phyloP scores from a whole-genome alignment of 2,113 vertebrate species.

The Cygnus atratus region DNA sequence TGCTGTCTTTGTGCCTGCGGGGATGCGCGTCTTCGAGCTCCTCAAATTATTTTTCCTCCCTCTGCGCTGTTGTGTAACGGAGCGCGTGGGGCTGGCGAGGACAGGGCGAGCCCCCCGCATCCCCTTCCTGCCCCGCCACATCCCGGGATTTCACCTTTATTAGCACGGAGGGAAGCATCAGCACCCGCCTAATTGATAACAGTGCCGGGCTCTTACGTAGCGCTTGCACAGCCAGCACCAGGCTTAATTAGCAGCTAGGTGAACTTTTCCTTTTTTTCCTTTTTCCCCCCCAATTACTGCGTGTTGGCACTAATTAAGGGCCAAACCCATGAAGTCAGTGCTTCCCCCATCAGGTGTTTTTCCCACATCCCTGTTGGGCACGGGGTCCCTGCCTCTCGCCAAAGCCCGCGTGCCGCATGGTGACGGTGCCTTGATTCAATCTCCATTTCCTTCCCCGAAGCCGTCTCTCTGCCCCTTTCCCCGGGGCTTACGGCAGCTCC shows the following conservation, averaged over 20 bases:
- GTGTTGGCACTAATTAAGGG: neutral
- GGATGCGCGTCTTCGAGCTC: neutral
- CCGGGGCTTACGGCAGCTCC: neutral
- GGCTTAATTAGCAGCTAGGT: constrained; percentile 22
- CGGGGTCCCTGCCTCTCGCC: neutral
- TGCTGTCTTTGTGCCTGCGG: too few species aligned
- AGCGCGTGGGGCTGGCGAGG: neutral
- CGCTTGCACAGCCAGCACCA: neutral
- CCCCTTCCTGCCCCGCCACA: neutral
- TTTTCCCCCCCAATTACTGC: neutral
- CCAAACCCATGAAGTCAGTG: neutral
- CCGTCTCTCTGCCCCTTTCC: neutral
- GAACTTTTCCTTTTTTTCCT: constrained; percentile 4
- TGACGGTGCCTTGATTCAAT: neutral
- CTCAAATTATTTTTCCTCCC: neutral
- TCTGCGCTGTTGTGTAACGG: neutral
- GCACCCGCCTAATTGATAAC: neutral
- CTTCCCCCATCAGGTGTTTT: fast-evolving
- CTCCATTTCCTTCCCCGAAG: constrained; percentile 5
- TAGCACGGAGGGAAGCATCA: neutral
- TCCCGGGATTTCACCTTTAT: neutral
- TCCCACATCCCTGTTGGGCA: neutral
- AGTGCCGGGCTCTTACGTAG: neutral
- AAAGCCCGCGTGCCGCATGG: neutral
- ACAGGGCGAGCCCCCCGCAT: neutral